Evolutionary conservation across 2,888 invertebrate genomes (phyloP), one percentile per base, ranked within the genome.

Genomic region (Pardosa pseudoannulata): DNA sequence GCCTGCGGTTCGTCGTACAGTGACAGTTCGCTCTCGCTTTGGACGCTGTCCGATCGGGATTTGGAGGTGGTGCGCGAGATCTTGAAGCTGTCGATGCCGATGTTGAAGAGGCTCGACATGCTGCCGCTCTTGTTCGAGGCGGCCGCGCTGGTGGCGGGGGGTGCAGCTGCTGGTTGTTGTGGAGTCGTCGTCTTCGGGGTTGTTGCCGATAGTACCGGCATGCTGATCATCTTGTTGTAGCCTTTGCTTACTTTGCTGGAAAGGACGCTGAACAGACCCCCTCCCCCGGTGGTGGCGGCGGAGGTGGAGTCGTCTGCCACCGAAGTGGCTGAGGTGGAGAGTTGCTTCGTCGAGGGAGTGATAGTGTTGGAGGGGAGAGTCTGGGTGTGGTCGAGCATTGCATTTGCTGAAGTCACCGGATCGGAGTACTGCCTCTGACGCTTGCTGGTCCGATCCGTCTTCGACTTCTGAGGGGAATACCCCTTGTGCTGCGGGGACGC

Each of bases 231-330:
- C 39, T 78, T 85, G n/a, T n/a, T n/a, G 29, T 89, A 89, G 0
- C 89, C 89, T 67, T 88, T 88, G 2, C 79, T 85, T 11, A 89
- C 88, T 65, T 81, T 89, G 56, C 70, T 89, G 13, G 89, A 87
- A 11, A 89, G 71, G 5, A 86, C 79, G 67, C 88, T 87, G n/a
- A 88, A 75, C 23, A 88, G 81, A 9, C 82, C 83, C n/a, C 78
- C 75, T 16, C 74, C 70, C n/a, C n/a, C n/a, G n/a, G n/a, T n/a
- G n/a, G n/a, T n/a, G n/a, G n/a, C n/a, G 3, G 56, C n/a, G 16
- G 67, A 28, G 7, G 88, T 27, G 23, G 73, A 23, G 13, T 87
- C 87, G 16, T 76, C 76, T 9, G 87, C 81, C 2, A 87, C 80
- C 23, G 65, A 76, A 13, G 80, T 80, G 16, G 71, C 76, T 19